Base-by-base conservation (phyloP, 2,888 invertebrate genomes). In the Dasypogon diadema region DNA sequence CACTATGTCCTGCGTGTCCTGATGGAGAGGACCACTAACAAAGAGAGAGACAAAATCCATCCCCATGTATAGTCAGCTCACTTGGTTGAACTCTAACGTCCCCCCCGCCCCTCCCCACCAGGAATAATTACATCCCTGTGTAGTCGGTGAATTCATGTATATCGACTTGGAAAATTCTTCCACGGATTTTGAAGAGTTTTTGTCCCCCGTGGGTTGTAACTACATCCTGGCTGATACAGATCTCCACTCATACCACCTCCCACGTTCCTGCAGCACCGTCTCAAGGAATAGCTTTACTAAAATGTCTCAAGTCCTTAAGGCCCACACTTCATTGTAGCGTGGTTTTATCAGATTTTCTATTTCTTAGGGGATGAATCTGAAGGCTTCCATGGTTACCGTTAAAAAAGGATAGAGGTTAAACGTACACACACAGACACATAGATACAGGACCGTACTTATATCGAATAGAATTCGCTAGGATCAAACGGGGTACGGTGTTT, bases 101-200 rank as follows among this genome's bases (percentile, higher is more conserved):
- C n/a, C n/a, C n/a, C n/a, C n/a, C 70, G 51, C 75, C 55, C 65
- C 22, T 34, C 74, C 76, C 42, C 42, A 12, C n/a, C n/a, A n/a
- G n/a, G n/a, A n/a, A n/a, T n/a, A n/a, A n/a, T n/a, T n/a, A 12
- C 3, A 42, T 51, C 12, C 30, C 21, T 5, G 68, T 51, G 58
- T 46, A 63, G 63, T 77, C 75, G 21, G 63, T 77, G 75, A 65
- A 65, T 72, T 73, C 75, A 77, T 70, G 77, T 63, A 77, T 72
- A 77, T 75, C 74, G 75, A 68, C 63, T 79, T 77, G 54, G 73
- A 74, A 75, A 77, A 75, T 78, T 65, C 56, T 68, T 79, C 78
- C 51, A 60, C 60, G 73, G 77, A 75, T 75, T 77, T 68, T 48
- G 48, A 48, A 48, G 46, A 68, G 24, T 48, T 48, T 46, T 70